Percentiles rank a stretch among this genome's conserved stretches.
phyloP scores from a whole-genome alignment of 1,140 invertebrate species.

The Chrysopa pallens region DNA sequence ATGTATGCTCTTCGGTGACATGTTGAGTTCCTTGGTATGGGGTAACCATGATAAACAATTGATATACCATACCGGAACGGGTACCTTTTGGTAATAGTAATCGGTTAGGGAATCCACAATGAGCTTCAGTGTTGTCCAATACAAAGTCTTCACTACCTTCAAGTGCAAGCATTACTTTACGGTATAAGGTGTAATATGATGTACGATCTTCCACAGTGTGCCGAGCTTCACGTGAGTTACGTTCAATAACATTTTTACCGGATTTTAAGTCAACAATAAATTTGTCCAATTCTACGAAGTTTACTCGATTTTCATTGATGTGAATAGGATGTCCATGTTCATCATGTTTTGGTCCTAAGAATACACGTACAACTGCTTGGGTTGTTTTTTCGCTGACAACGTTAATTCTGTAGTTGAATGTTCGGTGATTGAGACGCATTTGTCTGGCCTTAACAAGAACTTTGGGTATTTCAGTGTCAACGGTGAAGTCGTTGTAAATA shows the following conservation, averaged over 20 bases:
- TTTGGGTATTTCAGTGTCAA: constrained; percentile 6
- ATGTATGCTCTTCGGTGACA: background rate
- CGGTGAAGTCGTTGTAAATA: constrained; percentile 20
- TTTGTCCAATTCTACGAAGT: constrained; percentile 50
- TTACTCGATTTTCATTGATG: constrained; percentile 27
- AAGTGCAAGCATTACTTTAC: constrained; percentile 30
- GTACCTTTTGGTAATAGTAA: constrained; percentile 39
- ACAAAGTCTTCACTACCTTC: constrained; percentile 26
- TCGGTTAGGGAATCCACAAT: constrained; percentile 37
- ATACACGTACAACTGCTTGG: constrained; percentile 38
- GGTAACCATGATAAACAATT: constrained; percentile 36
- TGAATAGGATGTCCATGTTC: constrained; percentile 27
- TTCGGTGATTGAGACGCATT: constrained; percentile 35
- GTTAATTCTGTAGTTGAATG: constrained; percentile 39
- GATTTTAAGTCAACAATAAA: constrained; percentile 40
- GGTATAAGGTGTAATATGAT: constrained; percentile 35
- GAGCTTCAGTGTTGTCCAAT: constrained; percentile 27
- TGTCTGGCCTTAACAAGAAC: constrained; percentile 22
- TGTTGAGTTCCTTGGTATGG: constrained; percentile 18
- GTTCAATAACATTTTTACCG: constrained; percentile 45
- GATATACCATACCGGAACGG: constrained; percentile 35
- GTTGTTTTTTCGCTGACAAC: constrained; percentile 32
- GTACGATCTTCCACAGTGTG: constrained; percentile 40
- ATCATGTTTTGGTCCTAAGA: constrained; percentile 50
- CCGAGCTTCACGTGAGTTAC: constrained; percentile 44